A percentile compares a stretch with the other conserved stretches of the same genome.
Conservation (phyloP, 2,888 invertebrate genomes). For the Eudemis profundana region DNA sequence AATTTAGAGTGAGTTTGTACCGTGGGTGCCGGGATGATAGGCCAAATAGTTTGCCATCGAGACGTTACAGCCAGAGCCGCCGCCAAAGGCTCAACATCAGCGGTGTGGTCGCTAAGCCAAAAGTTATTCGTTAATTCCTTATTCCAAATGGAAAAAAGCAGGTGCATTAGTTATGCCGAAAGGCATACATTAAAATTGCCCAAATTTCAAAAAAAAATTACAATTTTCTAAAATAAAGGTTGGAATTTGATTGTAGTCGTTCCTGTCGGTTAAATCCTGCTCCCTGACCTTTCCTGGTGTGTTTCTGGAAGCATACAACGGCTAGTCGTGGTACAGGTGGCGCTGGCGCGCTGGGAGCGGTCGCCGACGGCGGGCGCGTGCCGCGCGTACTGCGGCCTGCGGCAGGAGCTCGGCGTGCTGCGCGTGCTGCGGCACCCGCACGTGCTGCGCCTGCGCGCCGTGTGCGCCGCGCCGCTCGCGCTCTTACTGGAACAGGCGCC, state of each 20-base stretch:
- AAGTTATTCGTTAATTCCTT: too few relatives aligned
- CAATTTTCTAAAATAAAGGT: too few relatives aligned
- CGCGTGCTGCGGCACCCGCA: constrained; percentile 94
- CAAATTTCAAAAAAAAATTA: neutral
- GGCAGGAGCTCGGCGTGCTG: constrained; percentile 96
- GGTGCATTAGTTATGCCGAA: neutral
- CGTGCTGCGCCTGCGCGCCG: constrained; percentile 96
- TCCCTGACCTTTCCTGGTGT: too few relatives aligned
- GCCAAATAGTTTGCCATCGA: too few relatives aligned
- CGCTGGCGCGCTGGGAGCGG: constrained; percentile 95
- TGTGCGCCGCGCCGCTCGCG: constrained; percentile 95
- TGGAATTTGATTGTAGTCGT: too few relatives aligned
- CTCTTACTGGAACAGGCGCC: constrained; percentile 96
- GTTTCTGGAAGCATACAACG: too few relatives aligned
- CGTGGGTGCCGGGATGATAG: too few relatives aligned
- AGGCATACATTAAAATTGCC: neutral
- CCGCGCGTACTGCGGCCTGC: constrained; percentile 97
- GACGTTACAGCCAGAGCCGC: too few relatives aligned
- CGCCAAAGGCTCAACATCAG: too few relatives aligned
- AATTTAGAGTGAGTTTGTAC: too few relatives aligned
- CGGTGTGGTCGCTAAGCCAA: too few relatives aligned
- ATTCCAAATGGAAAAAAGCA: neutral
- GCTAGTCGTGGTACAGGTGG: constrained; percentile 80
- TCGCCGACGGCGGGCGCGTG: constrained; percentile 97
- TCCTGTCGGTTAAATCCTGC: too few relatives aligned